Base-by-base conservation (phyloP, 2,888 invertebrate genomes). In the Stegophylla sp. region DNA sequence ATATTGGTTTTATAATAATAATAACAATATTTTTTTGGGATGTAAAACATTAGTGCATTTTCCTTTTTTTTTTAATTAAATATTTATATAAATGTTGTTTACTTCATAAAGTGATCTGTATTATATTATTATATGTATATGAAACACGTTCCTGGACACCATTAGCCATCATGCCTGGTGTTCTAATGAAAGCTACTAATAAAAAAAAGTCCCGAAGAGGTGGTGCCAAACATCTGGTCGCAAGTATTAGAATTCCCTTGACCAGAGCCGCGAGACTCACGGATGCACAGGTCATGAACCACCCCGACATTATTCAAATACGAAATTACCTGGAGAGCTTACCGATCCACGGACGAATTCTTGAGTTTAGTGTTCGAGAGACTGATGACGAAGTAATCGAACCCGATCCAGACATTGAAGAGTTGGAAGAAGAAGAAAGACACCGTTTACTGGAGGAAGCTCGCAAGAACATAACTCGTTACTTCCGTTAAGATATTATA, bases 141-240 rank as follows among this genome's bases (percentile, higher is more conserved):
- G 45, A 45, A 45, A 67, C 67, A n/a, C 26, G 45, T 67, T 17
- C 17, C 10, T 67, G 67, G 67, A 67, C 10, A 67, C 10, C 26
- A 10, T 26, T 26, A 67, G 17, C 26, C 67, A 67, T 67, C 67
- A 67, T 67, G 67, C 67, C 67, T 26, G 67, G 67, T 45, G 13
- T 67, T 43, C 15, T 67, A 10, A 43, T 43, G 9, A 45, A 67
- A 23, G 15, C 43, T 17, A 17, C 43, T 64, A 12, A 64, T 20
- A 67, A 10, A 26, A 0, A 23, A 1, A 4, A 3, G 10, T 43
- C 0, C 9, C 26, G 26, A 9, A 45, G 23, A 66, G 45, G 26
- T 23, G 45, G 3, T 43, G 15, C 3, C 45, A 66, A 43, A 9
- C 15, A 45, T 15, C 9, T 66, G 23, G 17, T 43, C 45, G 23